These are phyloP conservation scores for Drosophila rhopaloa DNA, from an alignment of 1,140 invertebrate genomes.

Conservation along the genomic window DNA sequence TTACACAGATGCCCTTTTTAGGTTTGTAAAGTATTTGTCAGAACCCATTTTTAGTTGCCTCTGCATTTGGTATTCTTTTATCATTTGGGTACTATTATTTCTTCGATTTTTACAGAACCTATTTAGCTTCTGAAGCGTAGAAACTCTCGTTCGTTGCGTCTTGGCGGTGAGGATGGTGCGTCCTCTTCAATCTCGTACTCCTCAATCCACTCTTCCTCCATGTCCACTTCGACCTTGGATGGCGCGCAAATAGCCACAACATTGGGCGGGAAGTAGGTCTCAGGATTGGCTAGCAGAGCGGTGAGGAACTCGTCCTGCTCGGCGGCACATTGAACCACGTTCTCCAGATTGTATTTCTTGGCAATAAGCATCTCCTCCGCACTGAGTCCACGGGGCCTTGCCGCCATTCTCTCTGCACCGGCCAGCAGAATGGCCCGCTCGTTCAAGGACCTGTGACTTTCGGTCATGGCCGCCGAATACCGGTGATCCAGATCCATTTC, in stretches of 20 bases:
- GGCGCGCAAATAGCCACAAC: conserved; percentile 44
- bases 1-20: neutral
- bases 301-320: conserved; percentile 49
- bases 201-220: conserved; percentile 7
- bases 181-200: conserved; percentile 31
- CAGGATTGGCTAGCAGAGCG: conserved; percentile 42
- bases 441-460: conserved; percentile 16
- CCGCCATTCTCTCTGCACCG: conserved; percentile 3
- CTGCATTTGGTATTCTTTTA: neutral
- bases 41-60: too few relatives aligned
- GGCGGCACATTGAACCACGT: conserved; percentile 32
- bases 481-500: conserved; percentile 72
- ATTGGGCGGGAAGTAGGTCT: conserved; percentile 53
- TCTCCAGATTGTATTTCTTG: conserved; percentile 32
- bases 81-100: neutral
- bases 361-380: conserved; percentile 40
- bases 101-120: too few relatives aligned
- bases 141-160: conserved; percentile 4
- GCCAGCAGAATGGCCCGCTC: conserved; percentile 23
- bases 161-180: conserved; percentile 58
- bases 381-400: neutral
- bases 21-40: neutral
- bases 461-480: conserved; percentile 57
- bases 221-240: neutral
- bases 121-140: conserved; percentile 19